Evolutionary conservation across 2,113 vertebrate species (phyloP), one percentile per base, ranked within the genome.

Genomic region (Ophthalmolycus amberensis): DNA sequence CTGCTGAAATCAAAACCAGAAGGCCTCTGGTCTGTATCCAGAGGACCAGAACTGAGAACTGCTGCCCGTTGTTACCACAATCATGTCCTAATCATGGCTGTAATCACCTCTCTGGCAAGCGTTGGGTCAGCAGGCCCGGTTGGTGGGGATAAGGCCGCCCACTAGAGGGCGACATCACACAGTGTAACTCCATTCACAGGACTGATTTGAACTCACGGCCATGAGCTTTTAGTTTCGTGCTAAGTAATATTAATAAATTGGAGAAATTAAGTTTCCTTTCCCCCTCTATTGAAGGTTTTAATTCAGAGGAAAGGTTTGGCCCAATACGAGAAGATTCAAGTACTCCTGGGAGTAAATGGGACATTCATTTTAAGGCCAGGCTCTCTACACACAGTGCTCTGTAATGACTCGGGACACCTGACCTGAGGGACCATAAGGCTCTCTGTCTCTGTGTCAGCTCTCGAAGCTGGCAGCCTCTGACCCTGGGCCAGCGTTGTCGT

Each of bases 141-240:
- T 2, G 22, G 7, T 2, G 37, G 34, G 67, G 22, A 68, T n/a
- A 1, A 27, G 50, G 27, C 4, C 0, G 2, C 15, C 92, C 93
- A 92, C 89, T 84, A 93, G 92, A 75, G 92, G 93, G 91, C 37
- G 83, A 82, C 60, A 80, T 85, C 32, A 86, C 70, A 91, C 80
- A 90, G 84, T 59, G 38, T 56, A 89, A 90, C 42, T 76, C 25
- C 18, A 62, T 22, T 78, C 50, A 32, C 0, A 27, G 12, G 12
- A 34, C 69, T 52, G 60, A 22, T n/a, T 16, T 25, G n/a, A 60
- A 38, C 46, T 71, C 38, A 29, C 1, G 14, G n/a, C 42, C n/a
- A 12, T 25, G 50, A 27, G 22, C 9, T 16, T 56, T 68, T 6
- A 27, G 42, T 72, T 62, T 3, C 44, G 7, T 42, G 34, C 8